A percentile compares a stretch with the other conserved stretches of the same genome.
Conservation (phyloP, 2,113 vertebrate genomes). For the Channa maculata region DNA sequence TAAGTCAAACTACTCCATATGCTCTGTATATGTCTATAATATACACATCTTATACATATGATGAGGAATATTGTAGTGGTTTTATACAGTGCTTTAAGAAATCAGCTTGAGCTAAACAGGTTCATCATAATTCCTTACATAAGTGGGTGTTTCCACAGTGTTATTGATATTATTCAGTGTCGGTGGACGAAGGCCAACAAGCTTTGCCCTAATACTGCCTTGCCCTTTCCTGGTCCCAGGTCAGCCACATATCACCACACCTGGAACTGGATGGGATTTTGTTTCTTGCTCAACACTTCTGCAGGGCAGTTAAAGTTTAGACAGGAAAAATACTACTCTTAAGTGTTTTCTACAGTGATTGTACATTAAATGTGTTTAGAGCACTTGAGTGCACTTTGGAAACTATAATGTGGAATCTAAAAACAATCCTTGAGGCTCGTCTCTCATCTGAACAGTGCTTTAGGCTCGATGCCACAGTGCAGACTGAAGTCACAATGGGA, state of each 20-base stretch:
- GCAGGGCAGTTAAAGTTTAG: slow-evolving; percentile 64
- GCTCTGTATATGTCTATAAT: no score
- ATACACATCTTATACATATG: no score
- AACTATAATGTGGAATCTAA: slow-evolving; percentile 67
- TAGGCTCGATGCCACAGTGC: slow-evolving; percentile 50
- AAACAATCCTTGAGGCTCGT: slow-evolving; percentile 57
- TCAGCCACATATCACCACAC: slow-evolving; percentile 48
- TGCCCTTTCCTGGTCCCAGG: slow-evolving; percentile 19
- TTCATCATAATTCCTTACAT: no score
- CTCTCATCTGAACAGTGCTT: slow-evolving; percentile 57
- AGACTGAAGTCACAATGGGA: slow-evolving; percentile 71
- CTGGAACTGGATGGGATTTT: slow-evolving; percentile 26
- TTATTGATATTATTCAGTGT: no score
- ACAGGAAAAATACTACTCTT: slow-evolving; percentile 27
- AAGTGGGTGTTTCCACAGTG: no score
- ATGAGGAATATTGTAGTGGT: no score
- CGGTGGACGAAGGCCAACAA: no score
- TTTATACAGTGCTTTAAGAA: no score
- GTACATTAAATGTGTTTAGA: slow-evolving; percentile 73
- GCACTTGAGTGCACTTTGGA: slow-evolving; percentile 74
- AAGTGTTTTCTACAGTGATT: slow-evolving; percentile 65
- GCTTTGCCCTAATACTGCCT: no score
- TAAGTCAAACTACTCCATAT: no score
- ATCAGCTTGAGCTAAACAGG: no score
- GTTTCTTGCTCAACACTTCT: slow-evolving; percentile 54